Evolutionary conservation across 1,140 invertebrate genomes (phyloP).

Genomic region (Solen grandis): DNA sequence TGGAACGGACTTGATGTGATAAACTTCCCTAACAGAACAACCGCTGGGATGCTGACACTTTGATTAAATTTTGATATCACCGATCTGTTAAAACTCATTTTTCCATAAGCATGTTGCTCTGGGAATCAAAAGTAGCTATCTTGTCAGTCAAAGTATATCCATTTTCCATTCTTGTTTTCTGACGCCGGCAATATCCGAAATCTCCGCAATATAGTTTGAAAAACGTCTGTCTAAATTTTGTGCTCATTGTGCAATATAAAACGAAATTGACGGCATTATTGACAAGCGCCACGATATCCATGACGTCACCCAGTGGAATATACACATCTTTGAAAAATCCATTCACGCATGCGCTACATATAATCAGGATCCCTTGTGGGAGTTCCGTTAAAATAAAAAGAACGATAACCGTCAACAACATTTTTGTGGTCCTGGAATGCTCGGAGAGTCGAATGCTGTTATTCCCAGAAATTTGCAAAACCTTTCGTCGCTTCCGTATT

Average conservation of each 20-base stretch:
- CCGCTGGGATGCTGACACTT: too few species aligned
- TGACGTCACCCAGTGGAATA: slow-evolving; percentile 89
- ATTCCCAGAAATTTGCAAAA: slow-evolving; percentile 75
- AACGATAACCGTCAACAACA: slow-evolving; percentile 92
- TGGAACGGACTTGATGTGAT: too few species aligned
- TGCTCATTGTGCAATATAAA: slow-evolving; percentile 95
- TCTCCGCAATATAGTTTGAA: slow-evolving; percentile 71
- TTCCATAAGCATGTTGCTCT: slow-evolving; percentile 10
- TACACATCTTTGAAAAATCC: slow-evolving; percentile 80
- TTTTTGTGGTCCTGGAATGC: slow-evolving; percentile 94
- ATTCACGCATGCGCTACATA: slow-evolving; percentile 74
- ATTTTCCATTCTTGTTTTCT: background rate
- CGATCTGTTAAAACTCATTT: too few species aligned
- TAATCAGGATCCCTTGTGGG: slow-evolving; percentile 84
- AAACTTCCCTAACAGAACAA: too few species aligned
- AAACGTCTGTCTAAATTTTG: slow-evolving; percentile 94
- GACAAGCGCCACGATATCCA: slow-evolving; percentile 95
- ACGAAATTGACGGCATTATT: slow-evolving; percentile 97
- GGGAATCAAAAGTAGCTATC: background rate
- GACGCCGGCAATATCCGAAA: slow-evolving; percentile 49
- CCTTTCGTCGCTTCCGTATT: slow-evolving; percentile 72
- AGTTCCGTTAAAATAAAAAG: slow-evolving; percentile 94
- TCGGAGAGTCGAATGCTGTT: slow-evolving; percentile 76
- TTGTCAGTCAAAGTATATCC: background rate
- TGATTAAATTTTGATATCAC: too few species aligned